phyloP scores from a whole-genome alignment of 2,888 invertebrate genomes.

The Epistrophella euchroma region DNA sequence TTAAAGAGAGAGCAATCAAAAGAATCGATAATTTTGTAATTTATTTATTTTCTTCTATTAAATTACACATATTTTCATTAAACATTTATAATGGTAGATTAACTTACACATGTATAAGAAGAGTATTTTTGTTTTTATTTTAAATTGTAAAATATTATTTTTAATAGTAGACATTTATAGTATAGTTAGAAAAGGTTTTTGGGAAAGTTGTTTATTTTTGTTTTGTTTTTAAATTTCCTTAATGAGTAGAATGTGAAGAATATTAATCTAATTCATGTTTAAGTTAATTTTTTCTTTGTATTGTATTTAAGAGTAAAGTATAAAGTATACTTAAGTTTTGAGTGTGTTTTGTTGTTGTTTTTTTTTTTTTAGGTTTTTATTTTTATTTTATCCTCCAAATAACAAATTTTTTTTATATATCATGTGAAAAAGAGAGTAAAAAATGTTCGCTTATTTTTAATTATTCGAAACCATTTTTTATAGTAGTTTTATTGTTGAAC shows the following conservation, averaged over 20 bases:
- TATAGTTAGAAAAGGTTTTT: slow-evolving; percentile 49
- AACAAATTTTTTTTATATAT: slow-evolving; percentile 19
- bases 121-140: slow-evolving; percentile 45
- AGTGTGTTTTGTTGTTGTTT: neutral
- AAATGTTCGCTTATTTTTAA: slow-evolving; percentile 46
- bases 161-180: slow-evolving; percentile 62
- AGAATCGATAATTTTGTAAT: neutral
- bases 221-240: slow-evolving; percentile 1
- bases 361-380: slow-evolving; percentile 15
- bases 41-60: neutral
- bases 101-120: slow-evolving; percentile 55
- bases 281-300: slow-evolving; percentile 20
- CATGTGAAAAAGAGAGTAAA: slow-evolving; percentile 57
- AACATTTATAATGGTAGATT: slow-evolving; percentile 41
- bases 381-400: slow-evolving; percentile 7
- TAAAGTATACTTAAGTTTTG: slow-evolving; percentile 9
- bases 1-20: slow-evolving; percentile 52
- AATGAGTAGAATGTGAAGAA: slow-evolving; percentile 16
- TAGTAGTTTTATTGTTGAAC: slow-evolving; percentile 52
- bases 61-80: slow-evolving; percentile 42
- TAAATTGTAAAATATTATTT: slow-evolving; percentile 8
- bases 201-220: slow-evolving; percentile 15
- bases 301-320: slow-evolving; percentile 21
- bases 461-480: slow-evolving; percentile 70
- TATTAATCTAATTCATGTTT: neutral